Conservation (phyloP, 2,888 invertebrate species). For the Leptinotarsa tumamoca region DNA sequence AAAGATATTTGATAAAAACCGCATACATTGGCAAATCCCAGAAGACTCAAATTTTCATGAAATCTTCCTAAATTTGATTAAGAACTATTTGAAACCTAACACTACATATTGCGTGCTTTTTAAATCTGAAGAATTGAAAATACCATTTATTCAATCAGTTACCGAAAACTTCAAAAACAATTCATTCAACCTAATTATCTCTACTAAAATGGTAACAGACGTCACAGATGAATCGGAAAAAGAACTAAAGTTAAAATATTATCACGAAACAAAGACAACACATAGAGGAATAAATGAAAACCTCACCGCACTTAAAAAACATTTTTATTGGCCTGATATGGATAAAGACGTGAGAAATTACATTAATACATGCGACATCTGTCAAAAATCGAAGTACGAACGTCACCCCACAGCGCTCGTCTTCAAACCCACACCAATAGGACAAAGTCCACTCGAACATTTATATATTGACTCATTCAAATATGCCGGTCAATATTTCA, state of each 20-base stretch:
- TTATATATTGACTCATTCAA: not conserved
- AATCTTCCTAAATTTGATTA: not conserved
- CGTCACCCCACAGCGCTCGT: not conserved
- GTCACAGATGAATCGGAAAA: conserved; percentile 39
- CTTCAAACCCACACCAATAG: conserved; percentile 4
- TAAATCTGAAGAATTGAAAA: not conserved
- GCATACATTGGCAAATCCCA: conserved; percentile 2
- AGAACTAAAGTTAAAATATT: conserved; percentile 37
- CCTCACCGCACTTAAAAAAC: not conserved
- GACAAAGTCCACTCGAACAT: not conserved
- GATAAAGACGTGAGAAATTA: not conserved
- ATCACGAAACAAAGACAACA: conserved; percentile 45
- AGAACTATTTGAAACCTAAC: not conserved
- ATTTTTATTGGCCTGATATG: conserved; percentile 18
- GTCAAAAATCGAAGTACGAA: too few species aligned
- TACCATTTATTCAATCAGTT: not conserved
- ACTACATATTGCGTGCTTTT: not conserved
- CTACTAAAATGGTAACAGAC: conserved; percentile 35
- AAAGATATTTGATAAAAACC: conserved; percentile 18
- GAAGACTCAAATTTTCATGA: not conserved
- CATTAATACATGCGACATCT: not conserved
- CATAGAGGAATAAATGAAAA: conserved; percentile 46
- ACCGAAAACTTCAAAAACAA: not conserved
- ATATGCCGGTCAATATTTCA: not conserved
- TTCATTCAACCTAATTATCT: not conserved